A percentile compares a stretch with the other conserved stretches of the same genome.
Evolutionary conservation across 2,888 invertebrate genomes (phyloP).

Genomic region (Aspidiotus destructor): DNA sequence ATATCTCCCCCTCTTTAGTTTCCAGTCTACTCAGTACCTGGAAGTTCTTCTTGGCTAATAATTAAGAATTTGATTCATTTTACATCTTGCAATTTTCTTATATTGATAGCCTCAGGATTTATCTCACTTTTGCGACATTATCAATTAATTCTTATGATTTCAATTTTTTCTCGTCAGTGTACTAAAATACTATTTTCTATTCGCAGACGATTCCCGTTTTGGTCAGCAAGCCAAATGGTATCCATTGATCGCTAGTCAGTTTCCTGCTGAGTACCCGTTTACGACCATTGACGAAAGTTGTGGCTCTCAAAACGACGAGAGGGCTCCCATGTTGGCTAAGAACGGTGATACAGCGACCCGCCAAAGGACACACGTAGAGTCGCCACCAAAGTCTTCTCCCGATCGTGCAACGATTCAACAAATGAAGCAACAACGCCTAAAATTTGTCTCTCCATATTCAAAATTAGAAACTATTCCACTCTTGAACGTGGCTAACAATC

Average conservation of each 20-base stretch:
- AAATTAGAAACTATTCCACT: constrained; percentile 19
- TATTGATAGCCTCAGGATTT: no score
- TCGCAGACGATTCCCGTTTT: constrained; percentile 45
- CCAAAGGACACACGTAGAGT: constrained; percentile 7
- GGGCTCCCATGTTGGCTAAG: constrained; percentile 32
- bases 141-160: no score
- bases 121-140: no score
- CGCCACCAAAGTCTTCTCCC: background rate
- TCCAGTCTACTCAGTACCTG: no score
- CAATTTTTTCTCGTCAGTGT: no score
- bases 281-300: constrained; percentile 39
- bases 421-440: constrained; percentile 15
- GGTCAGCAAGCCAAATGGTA: constrained; percentile 52
- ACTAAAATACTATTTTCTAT: background rate
- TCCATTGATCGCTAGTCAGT: constrained; percentile 62
- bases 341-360: background rate
- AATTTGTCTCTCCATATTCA: constrained; percentile 10
- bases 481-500: constrained; percentile 9
- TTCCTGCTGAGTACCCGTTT: constrained; percentile 60
- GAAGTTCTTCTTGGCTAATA: no score
- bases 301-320: constrained; percentile 31
- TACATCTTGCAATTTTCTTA: no score
- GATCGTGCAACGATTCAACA: constrained; percentile 6
- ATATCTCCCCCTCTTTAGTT: no score
- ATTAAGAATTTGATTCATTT: no score